A percentile compares a stretch with the other conserved stretches of the same genome.
Conservation (phyloP, 2,797 vertebrate species). For the Gallinago solitaria region DNA sequence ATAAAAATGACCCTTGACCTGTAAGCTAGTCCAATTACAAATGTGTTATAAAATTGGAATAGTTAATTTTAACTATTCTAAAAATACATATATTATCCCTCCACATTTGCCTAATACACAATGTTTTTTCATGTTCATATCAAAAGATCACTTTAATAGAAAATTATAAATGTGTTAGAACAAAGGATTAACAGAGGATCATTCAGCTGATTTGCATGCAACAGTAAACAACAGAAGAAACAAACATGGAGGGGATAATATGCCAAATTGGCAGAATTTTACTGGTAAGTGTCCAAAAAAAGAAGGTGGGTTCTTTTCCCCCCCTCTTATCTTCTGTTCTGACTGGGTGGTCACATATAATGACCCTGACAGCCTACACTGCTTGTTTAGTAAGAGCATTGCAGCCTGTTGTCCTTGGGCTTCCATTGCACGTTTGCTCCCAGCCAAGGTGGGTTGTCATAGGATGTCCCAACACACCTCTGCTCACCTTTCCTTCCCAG, state of each 20-base stretch:
- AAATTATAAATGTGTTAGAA: background rate
- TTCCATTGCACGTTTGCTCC: background rate
- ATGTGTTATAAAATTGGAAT: no score
- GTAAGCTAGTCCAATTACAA: background rate
- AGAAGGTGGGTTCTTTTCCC: background rate
- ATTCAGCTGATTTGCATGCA: background rate
- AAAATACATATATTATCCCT: no score
- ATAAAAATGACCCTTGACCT: background rate
- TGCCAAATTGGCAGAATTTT: background rate
- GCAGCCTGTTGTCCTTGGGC: background rate
- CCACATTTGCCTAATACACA: no score
- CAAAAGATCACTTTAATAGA: background rate
- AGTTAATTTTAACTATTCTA: no score
- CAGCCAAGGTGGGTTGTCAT: fast-evolving
- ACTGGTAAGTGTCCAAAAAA: background rate
- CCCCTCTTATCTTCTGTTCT: background rate
- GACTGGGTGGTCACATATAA: background rate
- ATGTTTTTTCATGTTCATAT: background rate
- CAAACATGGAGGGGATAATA: background rate
- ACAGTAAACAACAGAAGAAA: background rate
- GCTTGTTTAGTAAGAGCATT: background rate
- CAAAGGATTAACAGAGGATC: background rate
- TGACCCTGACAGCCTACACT: background rate
- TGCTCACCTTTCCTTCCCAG: background rate
- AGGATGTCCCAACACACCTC: background rate